Conservation (phyloP, 1,140 invertebrate genomes). For the Pachypeltis micranthus region DNA sequence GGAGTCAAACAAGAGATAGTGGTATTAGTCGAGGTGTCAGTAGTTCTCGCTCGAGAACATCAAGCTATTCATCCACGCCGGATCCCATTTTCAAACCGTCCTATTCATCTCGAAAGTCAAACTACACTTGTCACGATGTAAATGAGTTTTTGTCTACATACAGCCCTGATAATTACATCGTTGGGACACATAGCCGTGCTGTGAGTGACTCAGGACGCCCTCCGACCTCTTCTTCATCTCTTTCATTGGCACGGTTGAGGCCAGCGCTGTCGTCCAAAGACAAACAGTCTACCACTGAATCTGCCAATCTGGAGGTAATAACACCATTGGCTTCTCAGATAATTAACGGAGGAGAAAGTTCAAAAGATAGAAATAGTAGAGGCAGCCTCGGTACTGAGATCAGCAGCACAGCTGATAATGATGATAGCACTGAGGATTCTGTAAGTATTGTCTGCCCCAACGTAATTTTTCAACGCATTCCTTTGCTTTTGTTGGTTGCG, state of each 20-base stretch:
- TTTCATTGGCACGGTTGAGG: background rate
- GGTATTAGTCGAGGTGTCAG: background rate
- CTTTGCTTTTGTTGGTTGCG: too few species aligned
- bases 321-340: background rate
- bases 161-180: conserved; percentile 13
- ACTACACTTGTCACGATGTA: conserved; percentile 10
- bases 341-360: conserved; percentile 8
- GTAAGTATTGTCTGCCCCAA: background rate
- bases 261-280: background rate
- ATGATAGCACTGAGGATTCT: conserved; percentile 4
- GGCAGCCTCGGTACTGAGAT: background rate
- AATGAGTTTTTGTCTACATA: conserved; percentile 13
- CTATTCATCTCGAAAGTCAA: conserved; percentile 1
- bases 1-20: conserved; percentile 16
- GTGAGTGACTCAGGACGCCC: conserved; percentile 6
- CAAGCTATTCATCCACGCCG: conserved; percentile 3
- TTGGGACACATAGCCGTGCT: background rate
- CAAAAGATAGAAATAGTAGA: background rate
- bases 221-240: background rate
- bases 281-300: background rate
- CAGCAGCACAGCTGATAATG: conserved; percentile 4
- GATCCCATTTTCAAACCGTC: conserved; percentile 8
- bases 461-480: too few species aligned
- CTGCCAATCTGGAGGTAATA: conserved; percentile 19
- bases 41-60: background rate